phyloP scores from a whole-genome alignment of 2,113 vertebrate species.

The Podarcis muralis region DNA sequence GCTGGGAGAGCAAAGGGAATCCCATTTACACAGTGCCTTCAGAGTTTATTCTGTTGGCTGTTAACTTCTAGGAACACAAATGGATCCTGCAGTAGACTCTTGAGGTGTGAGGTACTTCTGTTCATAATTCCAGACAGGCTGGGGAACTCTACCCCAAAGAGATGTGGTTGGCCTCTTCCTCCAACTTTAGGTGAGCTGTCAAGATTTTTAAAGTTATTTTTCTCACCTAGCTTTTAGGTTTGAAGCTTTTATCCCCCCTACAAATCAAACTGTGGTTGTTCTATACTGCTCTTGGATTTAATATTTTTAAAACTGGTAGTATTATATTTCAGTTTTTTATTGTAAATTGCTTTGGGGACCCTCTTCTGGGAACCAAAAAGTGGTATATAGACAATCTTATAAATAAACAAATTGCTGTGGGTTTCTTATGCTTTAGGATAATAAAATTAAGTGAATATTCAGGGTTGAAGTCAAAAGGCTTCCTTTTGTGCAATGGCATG shows the following conservation, averaged over 20 bases:
- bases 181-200: not conserved
- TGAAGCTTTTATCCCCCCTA: not conserved
- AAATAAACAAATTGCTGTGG: not conserved
- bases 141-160: not conserved
- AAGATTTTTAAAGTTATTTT: not conserved
- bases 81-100: no score
- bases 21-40: slow-evolving; percentile 51
- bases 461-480: not conserved
- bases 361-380: not conserved
- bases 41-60: slow-evolving; percentile 23
- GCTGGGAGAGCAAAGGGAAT: not conserved
- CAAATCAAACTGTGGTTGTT: not conserved
- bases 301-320: not conserved
- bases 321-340: not conserved
- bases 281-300: not conserved
- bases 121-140: no score
- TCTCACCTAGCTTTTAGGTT: not conserved
- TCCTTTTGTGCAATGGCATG: not conserved
- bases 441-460: not conserved
- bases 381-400: not conserved
- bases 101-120: no score
- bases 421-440: not conserved
- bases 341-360: not conserved
- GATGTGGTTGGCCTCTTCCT: not conserved
- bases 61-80: not conserved